A percentile compares a stretch with the other conserved stretches of the same genome.
These are phyloP conservation scores for Rhinoraja longicauda DNA, from an alignment of 2,797 vertebrate species.

Conservation along the genomic window DNA sequence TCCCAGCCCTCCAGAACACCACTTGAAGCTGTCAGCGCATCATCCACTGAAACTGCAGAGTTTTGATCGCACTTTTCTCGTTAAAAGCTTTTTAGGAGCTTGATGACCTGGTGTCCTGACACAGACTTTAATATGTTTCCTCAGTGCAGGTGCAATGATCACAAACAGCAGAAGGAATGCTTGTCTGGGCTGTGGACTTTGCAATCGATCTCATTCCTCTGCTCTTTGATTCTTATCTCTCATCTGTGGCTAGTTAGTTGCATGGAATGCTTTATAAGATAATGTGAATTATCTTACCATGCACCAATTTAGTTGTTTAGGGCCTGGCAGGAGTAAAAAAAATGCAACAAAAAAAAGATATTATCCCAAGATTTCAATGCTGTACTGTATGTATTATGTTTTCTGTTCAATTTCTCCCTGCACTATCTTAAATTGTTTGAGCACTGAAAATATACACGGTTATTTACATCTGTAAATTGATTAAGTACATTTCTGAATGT, in stretches of 20 bases:
- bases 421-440: not conserved
- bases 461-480: not conserved
- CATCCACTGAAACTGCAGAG: constrained; percentile 33
- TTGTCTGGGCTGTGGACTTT: constrained; percentile 37
- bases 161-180: constrained; percentile 39
- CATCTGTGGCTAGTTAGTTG: constrained; percentile 39
- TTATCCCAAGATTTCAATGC: not conserved
- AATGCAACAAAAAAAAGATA: not conserved
- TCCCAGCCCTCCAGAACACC: constrained; percentile 36
- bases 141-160: constrained; percentile 37
- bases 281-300: constrained; percentile 36
- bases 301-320: constrained; percentile 30
- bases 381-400: no score
- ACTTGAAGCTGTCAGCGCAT: constrained; percentile 37
- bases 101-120: constrained; percentile 38
- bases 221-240: constrained; percentile 39
- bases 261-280: constrained; percentile 37
- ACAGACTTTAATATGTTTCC: constrained; percentile 38
- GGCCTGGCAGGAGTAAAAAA: constrained; percentile 1
- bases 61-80: constrained; percentile 37
- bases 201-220: constrained; percentile 39
- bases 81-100: constrained; percentile 37
- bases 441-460: not conserved
- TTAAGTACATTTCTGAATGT: constrained; percentile 3
- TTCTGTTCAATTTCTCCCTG: no score